These are phyloP conservation scores for Alfaro cultratus DNA, from an alignment of 2,797 vertebrate species.

Conservation along the genomic window DNA sequence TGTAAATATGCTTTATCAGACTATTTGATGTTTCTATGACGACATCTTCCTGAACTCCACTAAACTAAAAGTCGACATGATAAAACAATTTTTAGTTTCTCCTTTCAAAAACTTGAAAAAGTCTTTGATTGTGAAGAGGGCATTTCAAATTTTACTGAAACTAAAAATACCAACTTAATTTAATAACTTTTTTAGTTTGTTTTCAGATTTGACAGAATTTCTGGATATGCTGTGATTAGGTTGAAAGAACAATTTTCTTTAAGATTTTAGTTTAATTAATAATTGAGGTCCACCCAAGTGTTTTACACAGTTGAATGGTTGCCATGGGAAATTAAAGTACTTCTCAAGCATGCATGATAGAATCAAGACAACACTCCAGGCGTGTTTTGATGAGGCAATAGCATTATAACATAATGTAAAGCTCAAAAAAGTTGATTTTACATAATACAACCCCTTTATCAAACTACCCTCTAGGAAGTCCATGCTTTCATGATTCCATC, in stretches of 20 bases:
- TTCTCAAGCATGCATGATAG: no score
- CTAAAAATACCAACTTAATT: background rate
- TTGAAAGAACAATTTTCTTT: background rate
- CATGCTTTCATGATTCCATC: no score
- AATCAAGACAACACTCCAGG: no score
- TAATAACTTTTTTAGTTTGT: background rate
- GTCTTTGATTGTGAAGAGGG: background rate
- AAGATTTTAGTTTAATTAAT: background rate
- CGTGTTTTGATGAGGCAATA: no score
- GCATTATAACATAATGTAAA: no score
- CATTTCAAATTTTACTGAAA: background rate
- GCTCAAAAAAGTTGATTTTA: no score
- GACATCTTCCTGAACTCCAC: background rate
- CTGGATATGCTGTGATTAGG: background rate
- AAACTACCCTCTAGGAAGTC: no score
- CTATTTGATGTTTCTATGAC: background rate
- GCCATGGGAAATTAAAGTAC: no score
- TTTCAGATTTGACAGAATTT: background rate
- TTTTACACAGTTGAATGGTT: no score
- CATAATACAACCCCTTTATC: no score
- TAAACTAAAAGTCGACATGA: background rate
- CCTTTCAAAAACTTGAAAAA: background rate
- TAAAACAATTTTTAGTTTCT: background rate
- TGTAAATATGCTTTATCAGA: background rate
- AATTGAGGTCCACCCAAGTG: no score